Conservation (phyloP, 2,113 vertebrate species). For the Salminus brasiliensis region DNA sequence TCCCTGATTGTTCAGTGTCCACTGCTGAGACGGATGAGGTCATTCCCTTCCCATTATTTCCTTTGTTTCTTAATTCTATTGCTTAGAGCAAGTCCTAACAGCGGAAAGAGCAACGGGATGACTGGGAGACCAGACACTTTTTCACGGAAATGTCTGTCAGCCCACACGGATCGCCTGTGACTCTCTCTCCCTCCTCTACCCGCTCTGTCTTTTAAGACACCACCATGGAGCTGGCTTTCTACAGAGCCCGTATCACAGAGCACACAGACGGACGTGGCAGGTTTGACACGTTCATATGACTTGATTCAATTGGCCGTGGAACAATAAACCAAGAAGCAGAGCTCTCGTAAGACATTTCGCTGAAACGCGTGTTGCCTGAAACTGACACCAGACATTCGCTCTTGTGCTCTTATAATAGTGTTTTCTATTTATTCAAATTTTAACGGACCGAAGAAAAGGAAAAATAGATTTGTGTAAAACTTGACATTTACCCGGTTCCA, state of each 20-base stretch:
- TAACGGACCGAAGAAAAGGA: conserved; percentile 54
- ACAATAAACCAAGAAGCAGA: conserved; percentile 10
- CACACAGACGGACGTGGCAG: not conserved
- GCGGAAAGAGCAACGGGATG: conserved; percentile 8
- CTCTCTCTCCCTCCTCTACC: not conserved
- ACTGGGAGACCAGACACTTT: not conserved
- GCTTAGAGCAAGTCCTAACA: conserved; percentile 25
- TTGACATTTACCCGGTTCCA: conserved; percentile 75
- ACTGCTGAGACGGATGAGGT: conserved; percentile 18
- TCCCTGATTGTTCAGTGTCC: conserved; percentile 22
- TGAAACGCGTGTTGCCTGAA: conserved; percentile 46
- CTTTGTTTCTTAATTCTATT: conserved; percentile 40
- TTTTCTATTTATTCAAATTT: conserved; percentile 53
- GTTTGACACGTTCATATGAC: not conserved
- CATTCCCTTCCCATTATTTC: conserved; percentile 32
- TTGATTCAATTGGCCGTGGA: conserved; percentile 22
- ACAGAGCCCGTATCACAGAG: not conserved
- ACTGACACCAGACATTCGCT: conserved; percentile 32
- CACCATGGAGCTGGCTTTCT: not conserved
- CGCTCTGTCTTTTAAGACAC: not conserved
- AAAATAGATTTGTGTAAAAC: conserved; percentile 64
- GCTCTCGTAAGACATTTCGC: not conserved
- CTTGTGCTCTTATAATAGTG: conserved; percentile 42
- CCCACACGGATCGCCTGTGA: conserved; percentile 20
- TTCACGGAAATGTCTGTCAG: conserved; percentile 33